Evolutionary conservation across 2,888 invertebrate genomes (phyloP).

Genomic region (Plagiodera versicolora): DNA sequence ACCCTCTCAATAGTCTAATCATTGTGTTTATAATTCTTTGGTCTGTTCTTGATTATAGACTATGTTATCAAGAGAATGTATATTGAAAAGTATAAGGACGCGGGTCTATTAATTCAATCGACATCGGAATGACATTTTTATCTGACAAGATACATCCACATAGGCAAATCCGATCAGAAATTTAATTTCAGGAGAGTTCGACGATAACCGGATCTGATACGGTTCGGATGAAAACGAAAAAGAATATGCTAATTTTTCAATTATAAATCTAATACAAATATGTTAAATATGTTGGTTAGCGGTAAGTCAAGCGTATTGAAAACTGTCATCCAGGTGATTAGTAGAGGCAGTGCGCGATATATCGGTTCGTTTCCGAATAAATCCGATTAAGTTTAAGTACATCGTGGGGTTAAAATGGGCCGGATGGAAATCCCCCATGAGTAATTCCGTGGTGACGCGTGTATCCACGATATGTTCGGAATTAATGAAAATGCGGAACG

Average conservation of each 20-base stretch:
- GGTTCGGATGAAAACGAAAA: slow-evolving; percentile 23
- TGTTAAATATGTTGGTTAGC: slow-evolving; percentile 46
- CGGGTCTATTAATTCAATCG: neutral
- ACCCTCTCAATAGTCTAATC: neutral
- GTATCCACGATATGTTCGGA: slow-evolving; percentile 52
- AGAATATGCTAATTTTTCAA: slow-evolving; percentile 50
- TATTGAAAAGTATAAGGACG: neutral
- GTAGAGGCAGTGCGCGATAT: slow-evolving; percentile 45
- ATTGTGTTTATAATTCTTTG: neutral
- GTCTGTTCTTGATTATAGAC: neutral
- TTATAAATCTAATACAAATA: slow-evolving; percentile 51
- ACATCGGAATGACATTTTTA: neutral
- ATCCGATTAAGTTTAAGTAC: slow-evolving; percentile 56
- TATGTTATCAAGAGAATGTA: neutral
- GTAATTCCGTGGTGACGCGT: slow-evolving; percentile 54
- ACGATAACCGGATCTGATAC: slow-evolving; percentile 5
- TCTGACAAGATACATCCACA: neutral
- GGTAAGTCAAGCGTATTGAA: slow-evolving; percentile 45
- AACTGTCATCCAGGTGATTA: slow-evolving; percentile 49
- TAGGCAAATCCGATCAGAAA: neutral
- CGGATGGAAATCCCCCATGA: slow-evolving; percentile 53
- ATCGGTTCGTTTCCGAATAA: slow-evolving; percentile 52
- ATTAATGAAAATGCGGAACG: slow-evolving; percentile 51
- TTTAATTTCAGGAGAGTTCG: neutral
- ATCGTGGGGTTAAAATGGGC: slow-evolving; percentile 54